Base-by-base conservation (phyloP, 2,797 vertebrate species). In the Psittacula derbiana region DNA sequence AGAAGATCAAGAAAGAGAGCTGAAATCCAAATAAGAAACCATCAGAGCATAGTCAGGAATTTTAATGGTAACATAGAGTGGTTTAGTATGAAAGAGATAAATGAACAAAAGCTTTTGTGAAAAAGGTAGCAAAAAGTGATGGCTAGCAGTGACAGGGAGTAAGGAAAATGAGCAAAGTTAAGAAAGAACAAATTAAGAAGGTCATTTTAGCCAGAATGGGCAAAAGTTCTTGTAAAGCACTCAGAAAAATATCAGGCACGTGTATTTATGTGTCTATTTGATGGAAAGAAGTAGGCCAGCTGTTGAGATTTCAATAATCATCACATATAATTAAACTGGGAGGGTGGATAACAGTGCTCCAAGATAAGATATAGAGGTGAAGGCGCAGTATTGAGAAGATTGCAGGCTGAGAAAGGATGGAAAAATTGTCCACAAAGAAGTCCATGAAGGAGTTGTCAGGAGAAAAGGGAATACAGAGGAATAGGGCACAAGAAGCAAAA, bases 1-100 rank as follows among this genome's bases (percentile, higher is more conserved):
- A 79, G 57, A 74, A 84, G 14, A 52, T 83, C 38, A 62, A 58
- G 55, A 80, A 94, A 40, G n/a, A 16, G 46, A 84, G 38, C 44
- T 94, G 65, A 85, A 93, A 92, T 87, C 47, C 38, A 82, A 91
- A 75, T 60, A 10, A 62, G 72, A 82, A 43, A 58, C 23, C 16
- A 38, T 62, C 11, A 33, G 50, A 27, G 36, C 24, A 60, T 1
- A 10, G 75, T 8, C 23, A 85, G 78, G 69, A 88, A 92, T 89
- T 91, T 92, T 74, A 84, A 44, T 79, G 64, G 33, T 75, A 74
- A 8, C 20, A 10, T 33, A 40, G 46, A 79, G 24, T 86, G 47
- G 10, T 31, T 86, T 91, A 12, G 10, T 69, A 49, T 57, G 71
- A 86, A 93, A 80, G 44, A 82, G 49, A 86, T 72, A 84, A 88